Conservation (phyloP, 2,797 vertebrate species). For the Lepilemur ruficaudatus region DNA sequence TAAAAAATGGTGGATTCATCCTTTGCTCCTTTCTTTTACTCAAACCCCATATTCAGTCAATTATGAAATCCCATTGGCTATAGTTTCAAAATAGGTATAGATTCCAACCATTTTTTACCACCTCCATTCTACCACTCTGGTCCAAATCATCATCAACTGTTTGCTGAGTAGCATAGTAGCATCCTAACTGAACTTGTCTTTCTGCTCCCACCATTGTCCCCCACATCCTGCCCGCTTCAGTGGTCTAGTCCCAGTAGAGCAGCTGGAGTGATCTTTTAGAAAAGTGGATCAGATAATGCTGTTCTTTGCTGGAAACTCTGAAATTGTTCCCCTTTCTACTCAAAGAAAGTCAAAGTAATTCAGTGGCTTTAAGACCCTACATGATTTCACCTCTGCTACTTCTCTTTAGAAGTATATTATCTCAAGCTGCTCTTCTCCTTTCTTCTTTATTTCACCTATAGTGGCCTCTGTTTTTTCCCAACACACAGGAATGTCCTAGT, state of each 20-base stretch:
- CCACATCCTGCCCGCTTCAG: rapidly evolving
- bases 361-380: background rate
- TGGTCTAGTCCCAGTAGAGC: background rate
- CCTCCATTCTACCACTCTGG: background rate
- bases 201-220: background rate
- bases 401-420: background rate
- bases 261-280: background rate
- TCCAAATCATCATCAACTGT: background rate
- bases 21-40: background rate
- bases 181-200: background rate
- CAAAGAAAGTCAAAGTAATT: background rate
- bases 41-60: background rate
- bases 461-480: background rate
- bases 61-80: background rate
- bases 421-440: background rate
- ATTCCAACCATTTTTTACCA: background rate
- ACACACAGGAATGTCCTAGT: background rate
- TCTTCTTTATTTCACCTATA: background rate
- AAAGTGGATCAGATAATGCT: conserved; percentile 10
- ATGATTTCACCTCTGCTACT: background rate
- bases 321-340: background rate
- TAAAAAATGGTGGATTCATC: background rate
- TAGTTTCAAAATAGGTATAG: background rate
- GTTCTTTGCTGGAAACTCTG: background rate
- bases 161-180: background rate